Evolutionary conservation across 2,888 invertebrate genomes (phyloP).

Genomic region (Folsomia candida): DNA sequence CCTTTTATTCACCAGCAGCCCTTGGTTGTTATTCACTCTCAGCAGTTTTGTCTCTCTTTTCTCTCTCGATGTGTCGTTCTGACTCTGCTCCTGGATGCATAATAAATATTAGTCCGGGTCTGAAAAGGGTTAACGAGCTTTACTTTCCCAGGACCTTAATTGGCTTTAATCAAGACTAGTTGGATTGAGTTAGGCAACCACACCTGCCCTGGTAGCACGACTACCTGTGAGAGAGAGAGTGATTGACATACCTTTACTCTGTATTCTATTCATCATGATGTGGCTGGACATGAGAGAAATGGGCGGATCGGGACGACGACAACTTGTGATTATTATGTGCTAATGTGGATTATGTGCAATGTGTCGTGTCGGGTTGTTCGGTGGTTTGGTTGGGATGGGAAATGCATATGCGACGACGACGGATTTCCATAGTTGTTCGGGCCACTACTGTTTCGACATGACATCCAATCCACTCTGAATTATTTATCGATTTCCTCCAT

Average conservation of each 20-base stretch:
- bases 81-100: too few species aligned
- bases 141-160: background rate
- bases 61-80: too few species aligned
- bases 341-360: background rate
- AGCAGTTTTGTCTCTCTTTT: too few species aligned
- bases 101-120: background rate
- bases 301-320: background rate
- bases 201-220: background rate
- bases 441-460: slow-evolving; percentile 1
- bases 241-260: background rate
- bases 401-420: background rate
- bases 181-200: background rate
- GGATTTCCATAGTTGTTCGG: too few species aligned
- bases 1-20: background rate
- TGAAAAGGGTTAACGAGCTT: background rate
- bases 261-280: background rate
- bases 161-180: background rate
- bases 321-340: background rate
- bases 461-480: slow-evolving; percentile 6
- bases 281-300: background rate
- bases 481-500: slow-evolving; percentile 8
- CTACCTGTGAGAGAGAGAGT: background rate
- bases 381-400: too few species aligned
- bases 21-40: background rate
- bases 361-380: too few species aligned